Base-by-base conservation (phyloP, 2,888 invertebrate species). In the Epinotia brunnichana region DNA sequence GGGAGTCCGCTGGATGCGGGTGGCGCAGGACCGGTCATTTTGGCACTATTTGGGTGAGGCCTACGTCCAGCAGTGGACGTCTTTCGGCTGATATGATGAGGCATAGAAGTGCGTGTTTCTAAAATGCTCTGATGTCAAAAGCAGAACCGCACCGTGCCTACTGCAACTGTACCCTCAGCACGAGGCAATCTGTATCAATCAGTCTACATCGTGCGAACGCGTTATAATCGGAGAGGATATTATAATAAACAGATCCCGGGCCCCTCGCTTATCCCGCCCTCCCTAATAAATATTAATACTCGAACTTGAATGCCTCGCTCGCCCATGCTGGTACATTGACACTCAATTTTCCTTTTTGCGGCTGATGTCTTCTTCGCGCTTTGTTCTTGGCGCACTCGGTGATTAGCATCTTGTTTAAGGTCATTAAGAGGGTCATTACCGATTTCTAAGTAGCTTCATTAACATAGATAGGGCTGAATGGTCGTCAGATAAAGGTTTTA, bases 221-320 rank as follows among this genome's bases (percentile, higher is more conserved):
- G 90, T 90, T 89, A 91, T 91, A 91, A 91, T 92, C 89, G 83
- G 88, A 88, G 76, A 87, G 92, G 92, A 92, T 90, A 93, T 93
- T 91, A 92, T 91, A 92, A 91, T 92, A 92, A 92, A 92, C 91
- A 90, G 91, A 90, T 88, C 88, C 84, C 85, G 85, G 88, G 82
- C 90, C 91, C 90, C 91, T 89, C 87, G 77, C 80, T 79, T 77
- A 73, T 75, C 63, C 76, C 81, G 82, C 87, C 87, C 89, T 88
- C 89, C 87, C 90, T 89, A 92, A 92, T 91, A 92, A 91, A 92
- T 92, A 91, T 92, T 91, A 92, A 92, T 92, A 89, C 88, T 88
- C 88, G 89, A 91, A 90, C 92, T 90, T 91, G 88, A 91, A 89
- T 87, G 87, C 85, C 85, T 86, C 88, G 83, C 82, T 78, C 80